phyloP scores from a whole-genome alignment of 2,888 invertebrate species.

The Sussaba pulchella region DNA sequence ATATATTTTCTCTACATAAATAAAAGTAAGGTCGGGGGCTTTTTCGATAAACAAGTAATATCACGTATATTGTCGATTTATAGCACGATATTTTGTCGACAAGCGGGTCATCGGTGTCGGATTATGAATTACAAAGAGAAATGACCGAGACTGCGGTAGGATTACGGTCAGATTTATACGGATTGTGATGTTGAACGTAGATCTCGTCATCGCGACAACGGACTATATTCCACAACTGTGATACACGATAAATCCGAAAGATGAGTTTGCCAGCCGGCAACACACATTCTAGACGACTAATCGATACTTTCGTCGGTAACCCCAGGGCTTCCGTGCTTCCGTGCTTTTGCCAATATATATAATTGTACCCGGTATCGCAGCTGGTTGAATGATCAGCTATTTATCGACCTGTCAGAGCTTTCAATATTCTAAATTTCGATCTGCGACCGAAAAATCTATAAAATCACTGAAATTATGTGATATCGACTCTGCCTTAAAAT shows the following conservation, averaged over 20 bases:
- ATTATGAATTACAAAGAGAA: not conserved
- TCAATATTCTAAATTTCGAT: too few species aligned
- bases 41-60: too few species aligned
- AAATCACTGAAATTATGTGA: not conserved
- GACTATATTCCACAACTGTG: not conserved
- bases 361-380: too few species aligned
- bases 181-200: not conserved
- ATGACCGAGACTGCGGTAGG: not conserved
- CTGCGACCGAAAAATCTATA: not conserved
- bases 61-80: too few species aligned
- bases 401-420: too few species aligned
- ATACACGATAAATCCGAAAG: not conserved
- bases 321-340: not conserved
- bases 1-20: too few species aligned
- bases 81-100: too few species aligned
- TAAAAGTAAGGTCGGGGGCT: too few species aligned
- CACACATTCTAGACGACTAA: constrained; percentile 13
- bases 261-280: not conserved
- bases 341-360: too few species aligned
- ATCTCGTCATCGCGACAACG: constrained; percentile 1
- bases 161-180: not conserved
- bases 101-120: too few species aligned
- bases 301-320: not conserved
- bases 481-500: too few species aligned
- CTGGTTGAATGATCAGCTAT: too few species aligned